These are phyloP conservation scores for Thalassophryne amazonica DNA, from an alignment of 2,797 vertebrate species.

Conservation along the genomic window DNA sequence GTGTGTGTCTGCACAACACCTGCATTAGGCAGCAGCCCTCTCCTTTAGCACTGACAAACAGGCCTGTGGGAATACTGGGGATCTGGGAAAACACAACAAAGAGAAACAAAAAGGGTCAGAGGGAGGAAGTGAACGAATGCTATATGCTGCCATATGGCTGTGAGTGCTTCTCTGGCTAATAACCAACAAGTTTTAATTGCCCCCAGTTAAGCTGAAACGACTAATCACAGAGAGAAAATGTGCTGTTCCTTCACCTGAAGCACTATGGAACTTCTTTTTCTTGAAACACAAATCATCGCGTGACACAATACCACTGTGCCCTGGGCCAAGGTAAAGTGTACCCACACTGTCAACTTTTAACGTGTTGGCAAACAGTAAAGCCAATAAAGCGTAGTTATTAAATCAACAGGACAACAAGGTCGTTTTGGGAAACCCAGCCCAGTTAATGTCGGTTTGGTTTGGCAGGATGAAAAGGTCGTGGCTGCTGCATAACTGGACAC, in stretches of 20 bases:
- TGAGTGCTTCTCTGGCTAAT: conserved; percentile 62
- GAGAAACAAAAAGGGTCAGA: conserved; percentile 46
- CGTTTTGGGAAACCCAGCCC: conserved; percentile 48
- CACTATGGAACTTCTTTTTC: conserved; percentile 6
- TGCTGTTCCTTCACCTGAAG: conserved; percentile 52
- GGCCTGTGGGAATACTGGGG: conserved; percentile 91
- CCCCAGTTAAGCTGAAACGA: conserved; percentile 71
- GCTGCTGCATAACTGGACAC: conserved; percentile 36
- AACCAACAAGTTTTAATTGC: conserved; percentile 66
- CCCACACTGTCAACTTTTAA: conserved; percentile 32
- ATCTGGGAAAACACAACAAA: conserved; percentile 74
- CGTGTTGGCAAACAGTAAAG: conserved; percentile 26
- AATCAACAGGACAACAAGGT: conserved; percentile 48
- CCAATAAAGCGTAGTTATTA: conserved; percentile 44
- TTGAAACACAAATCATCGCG: not conserved
- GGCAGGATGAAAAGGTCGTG: conserved; percentile 38
- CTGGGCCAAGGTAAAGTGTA: conserved; percentile 13
- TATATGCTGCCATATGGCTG: conserved; percentile 53
- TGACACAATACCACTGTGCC: conserved; percentile 23
- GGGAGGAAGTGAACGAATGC: conserved; percentile 59
- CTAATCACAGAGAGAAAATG: conserved; percentile 62
- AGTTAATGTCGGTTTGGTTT: conserved; percentile 44
- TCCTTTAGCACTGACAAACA: conserved; percentile 93
- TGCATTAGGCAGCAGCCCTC: conserved; percentile 96
- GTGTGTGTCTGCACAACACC: conserved; percentile 71